Evolutionary conservation across 1,140 invertebrate genomes (phyloP).

Genomic region (Sinonovacula constricta): DNA sequence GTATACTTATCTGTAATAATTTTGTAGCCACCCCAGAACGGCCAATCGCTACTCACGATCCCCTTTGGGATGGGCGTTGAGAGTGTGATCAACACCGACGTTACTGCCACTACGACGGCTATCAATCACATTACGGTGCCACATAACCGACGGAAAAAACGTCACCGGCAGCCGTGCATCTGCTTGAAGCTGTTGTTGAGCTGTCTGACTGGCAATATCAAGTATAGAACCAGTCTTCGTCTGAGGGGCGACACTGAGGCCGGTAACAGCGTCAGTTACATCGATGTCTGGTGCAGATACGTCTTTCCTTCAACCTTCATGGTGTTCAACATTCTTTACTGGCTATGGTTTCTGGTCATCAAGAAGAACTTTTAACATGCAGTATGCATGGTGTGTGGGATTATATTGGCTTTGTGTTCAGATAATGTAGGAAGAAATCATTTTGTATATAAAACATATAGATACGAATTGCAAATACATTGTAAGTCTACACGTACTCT

Average conservation of each 20-base stretch:
- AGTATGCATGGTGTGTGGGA: too few species aligned
- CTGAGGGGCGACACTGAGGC: constrained; percentile 52
- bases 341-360: constrained; percentile 77
- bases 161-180: background rate
- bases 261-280: constrained; percentile 77
- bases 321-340: constrained; percentile 80
- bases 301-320: constrained; percentile 80
- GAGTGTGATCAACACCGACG: background rate
- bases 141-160: background rate
- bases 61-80: background rate
- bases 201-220: constrained; percentile 67
- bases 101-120: background rate
- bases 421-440: too few species aligned
- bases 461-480: too few species aligned
- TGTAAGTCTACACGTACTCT: too few species aligned
- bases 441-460: too few species aligned
- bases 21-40: too few species aligned
- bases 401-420: too few species aligned
- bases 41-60: background rate
- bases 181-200: constrained; percentile 67
- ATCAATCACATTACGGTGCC: background rate
- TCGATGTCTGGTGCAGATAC: constrained; percentile 80
- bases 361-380: too few species aligned
- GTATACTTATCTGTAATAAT: too few species aligned
- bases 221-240: constrained; percentile 67